Base-by-base conservation (phyloP, 2,113 vertebrate species). In the Lethenteron reissneri region DNA sequence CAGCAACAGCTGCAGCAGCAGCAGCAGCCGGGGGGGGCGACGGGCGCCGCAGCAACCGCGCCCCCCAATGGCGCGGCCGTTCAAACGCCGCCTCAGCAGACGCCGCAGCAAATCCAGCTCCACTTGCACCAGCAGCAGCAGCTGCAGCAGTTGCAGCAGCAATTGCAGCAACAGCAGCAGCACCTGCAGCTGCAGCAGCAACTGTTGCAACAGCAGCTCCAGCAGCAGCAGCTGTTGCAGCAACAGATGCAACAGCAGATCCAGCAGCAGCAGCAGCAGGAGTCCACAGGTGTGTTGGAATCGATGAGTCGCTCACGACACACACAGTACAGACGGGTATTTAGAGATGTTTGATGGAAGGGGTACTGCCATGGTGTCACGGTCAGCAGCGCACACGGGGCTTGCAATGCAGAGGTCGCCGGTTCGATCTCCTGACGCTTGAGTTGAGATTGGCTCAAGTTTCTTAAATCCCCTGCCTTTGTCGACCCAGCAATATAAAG, bases 1-100 rank as follows among this genome's bases (percentile, higher is more conserved):
- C 83, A 91, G 76, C 82, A 84, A 79, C 76, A 76, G 69, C 75
- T 72, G 57, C 88, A 87, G 75, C 85, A 87, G 10, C 60, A 64
- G 60, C 62, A 68, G 64, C 64, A 68, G 10, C 64, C 12, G 25
- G 64, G n/a, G 25, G n/a, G n/a, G 64, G 25, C 64, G 25, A 17
- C 64, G 25, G 10, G n/a, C 64, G n/a, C 64, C 64, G 11, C 64
- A 9, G 64, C 64, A 9, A 68, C 64, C n/a, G 10, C 64, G 64
- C n/a, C 64, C 25, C 21, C n/a, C 64, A 9, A n/a, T 8, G n/a
- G n/a, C n/a, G 9, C 64, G 25, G 64, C n/a, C 64, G 25, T 68
- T n/a, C 64, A 68, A 3, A n/a, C n/a, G 25, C 64, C 25, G 8
- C 64, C 64, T 41, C 41, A 41, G 41, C 41, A 41, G 41, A 41